A percentile compares a stretch with the other conserved stretches of the same genome.
These are phyloP conservation scores for Channa maculata DNA, from an alignment of 2,113 vertebrate species.

Conservation along the genomic window DNA sequence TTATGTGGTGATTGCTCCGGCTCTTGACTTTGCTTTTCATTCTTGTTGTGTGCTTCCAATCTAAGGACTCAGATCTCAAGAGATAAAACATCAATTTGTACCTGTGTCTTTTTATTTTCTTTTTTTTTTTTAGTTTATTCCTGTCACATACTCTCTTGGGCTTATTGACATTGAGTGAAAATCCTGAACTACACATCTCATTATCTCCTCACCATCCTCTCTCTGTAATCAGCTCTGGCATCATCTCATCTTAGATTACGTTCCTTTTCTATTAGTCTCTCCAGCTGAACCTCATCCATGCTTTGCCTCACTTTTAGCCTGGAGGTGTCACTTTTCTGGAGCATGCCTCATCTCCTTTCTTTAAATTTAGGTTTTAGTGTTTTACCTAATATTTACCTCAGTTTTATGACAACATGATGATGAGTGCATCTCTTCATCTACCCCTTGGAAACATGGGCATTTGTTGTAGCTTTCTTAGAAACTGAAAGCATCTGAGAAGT, in stretches of 20 bases:
- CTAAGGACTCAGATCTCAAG: background rate
- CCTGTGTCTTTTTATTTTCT: background rate
- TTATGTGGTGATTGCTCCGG: conserved; percentile 1
- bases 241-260: conserved; percentile 38
- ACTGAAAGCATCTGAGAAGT: background rate
- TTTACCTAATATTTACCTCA: background rate
- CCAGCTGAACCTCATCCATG: background rate
- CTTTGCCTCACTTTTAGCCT: conserved; percentile 5
- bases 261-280: background rate
- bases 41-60: background rate
- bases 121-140: conserved; percentile 33
- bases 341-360: background rate
- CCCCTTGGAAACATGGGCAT: background rate
- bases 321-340: background rate
- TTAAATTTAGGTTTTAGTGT: conserved; percentile 4
- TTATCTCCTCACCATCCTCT: conserved; percentile 52
- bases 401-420: conserved; percentile 2
- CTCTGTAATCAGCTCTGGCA: conserved; percentile 48
- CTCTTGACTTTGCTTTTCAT: background rate
- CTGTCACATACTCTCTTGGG: conserved; percentile 34
- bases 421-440: background rate
- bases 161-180: conserved; percentile 56
- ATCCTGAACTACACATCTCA: conserved; percentile 48
- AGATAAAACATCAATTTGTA: conserved; percentile 41
- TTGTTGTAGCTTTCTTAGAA: background rate